These are phyloP conservation scores for Butastur rufipennis DNA, from an alignment of 2,113 vertebrate genomes.

Conservation along the genomic window DNA sequence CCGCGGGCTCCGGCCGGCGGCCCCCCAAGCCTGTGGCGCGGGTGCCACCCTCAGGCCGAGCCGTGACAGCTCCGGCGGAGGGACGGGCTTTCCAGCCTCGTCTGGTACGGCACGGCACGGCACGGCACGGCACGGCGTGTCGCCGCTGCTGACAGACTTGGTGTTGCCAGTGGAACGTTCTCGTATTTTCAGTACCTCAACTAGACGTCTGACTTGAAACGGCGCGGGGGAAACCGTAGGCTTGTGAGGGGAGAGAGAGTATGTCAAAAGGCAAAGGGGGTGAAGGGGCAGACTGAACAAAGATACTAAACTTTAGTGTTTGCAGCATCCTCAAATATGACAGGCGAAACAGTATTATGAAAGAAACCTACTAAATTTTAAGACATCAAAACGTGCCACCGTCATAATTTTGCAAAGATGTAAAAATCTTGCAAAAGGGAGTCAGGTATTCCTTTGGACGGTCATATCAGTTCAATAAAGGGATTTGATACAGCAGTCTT, in stretches of 20 bases:
- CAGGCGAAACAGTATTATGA: neutral
- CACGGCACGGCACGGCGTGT: too few species aligned
- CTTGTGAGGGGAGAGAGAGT: neutral
- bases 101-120: too few species aligned
- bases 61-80: accelerated
- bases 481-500: neutral
- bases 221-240: neutral
- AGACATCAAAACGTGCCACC: neutral
- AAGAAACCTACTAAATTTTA: neutral
- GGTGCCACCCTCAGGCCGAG: neutral
- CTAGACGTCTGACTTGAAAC: too few species aligned
- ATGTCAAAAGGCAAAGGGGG: neutral
- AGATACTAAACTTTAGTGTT: neutral
- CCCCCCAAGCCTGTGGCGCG: neutral
- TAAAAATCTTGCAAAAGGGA: neutral
- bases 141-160: too few species aligned
- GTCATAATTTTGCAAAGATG: neutral
- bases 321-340: neutral
- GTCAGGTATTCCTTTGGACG: neutral
- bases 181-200: neutral
- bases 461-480: neutral
- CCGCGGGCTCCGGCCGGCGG: neutral
- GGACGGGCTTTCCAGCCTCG: accelerated
- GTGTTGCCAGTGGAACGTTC: neutral
- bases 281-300: neutral